Evolutionary conservation across 2,888 invertebrate species (phyloP).

Genomic region (Leptinotarsa juncta): DNA sequence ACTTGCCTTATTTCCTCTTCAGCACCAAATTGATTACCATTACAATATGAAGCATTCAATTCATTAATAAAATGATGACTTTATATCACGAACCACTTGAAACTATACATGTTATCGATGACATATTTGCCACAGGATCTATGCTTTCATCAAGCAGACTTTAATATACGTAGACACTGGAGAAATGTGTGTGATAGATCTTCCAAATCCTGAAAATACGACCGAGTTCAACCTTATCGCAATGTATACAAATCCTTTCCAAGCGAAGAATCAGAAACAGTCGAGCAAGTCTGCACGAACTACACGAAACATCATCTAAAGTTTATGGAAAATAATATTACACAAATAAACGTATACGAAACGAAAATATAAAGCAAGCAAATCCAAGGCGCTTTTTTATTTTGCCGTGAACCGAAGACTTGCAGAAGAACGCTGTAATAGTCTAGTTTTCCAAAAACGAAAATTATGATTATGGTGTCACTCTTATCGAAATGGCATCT

Average conservation of each 20-base stretch:
- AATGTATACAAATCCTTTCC: background rate
- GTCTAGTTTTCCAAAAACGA: no score
- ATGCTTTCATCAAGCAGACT: no score
- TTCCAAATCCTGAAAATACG: background rate
- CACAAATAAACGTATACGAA: background rate
- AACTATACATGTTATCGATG: no score
- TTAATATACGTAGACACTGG: background rate
- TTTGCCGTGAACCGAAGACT: background rate
- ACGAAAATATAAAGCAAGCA: slow-evolving; percentile 1
- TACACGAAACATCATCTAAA: background rate
- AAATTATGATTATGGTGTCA: no score
- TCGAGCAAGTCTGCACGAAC: background rate
- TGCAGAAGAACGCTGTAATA: background rate
- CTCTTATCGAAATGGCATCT: no score
- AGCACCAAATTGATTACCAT: no score
- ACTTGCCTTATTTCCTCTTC: no score
- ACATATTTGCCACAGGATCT: no score
- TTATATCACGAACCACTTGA: no score
- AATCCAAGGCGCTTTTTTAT: background rate
- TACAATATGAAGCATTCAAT: no score
- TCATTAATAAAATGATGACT: no score
- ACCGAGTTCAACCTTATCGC: background rate
- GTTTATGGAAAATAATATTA: background rate
- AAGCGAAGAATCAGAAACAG: background rate
- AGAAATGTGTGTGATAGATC: background rate